Percentiles rank a stretch among this genome's conserved stretches.
These are phyloP conservation scores for Alosa sapidissima DNA, from an alignment of 2,797 vertebrate species.

Conservation along the genomic window DNA sequence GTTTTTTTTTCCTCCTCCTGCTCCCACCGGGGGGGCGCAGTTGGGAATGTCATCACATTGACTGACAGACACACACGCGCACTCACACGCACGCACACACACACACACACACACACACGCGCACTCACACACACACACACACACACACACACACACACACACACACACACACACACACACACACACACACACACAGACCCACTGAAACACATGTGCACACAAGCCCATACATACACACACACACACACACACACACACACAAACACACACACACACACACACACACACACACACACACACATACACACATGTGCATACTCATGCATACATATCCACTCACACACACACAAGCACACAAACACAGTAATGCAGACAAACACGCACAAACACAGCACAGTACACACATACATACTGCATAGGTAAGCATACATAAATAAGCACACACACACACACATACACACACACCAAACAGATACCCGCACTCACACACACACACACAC, in stretches of 20 bases:
- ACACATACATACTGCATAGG: background rate
- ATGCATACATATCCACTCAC: background rate
- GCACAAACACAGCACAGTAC: background rate
- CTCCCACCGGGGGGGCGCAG: slow-evolving; percentile 8
- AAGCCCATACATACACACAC: background rate
- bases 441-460: background rate
- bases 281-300: background rate
- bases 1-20: background rate
- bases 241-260: background rate
- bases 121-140: background rate
- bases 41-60: slow-evolving; percentile 31
- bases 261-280: too few relatives aligned
- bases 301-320: background rate
- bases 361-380: background rate
- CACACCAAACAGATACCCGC: background rate
- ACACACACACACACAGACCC: too few relatives aligned
- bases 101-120: background rate
- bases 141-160: background rate
- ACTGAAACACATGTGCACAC: background rate
- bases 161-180: background rate
- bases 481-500: background rate
- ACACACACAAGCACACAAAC: background rate
- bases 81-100: background rate
- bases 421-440: background rate
- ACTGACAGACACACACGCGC: slow-evolving; percentile 4